A percentile compares a stretch with the other conserved stretches of the same genome.
Conservation (phyloP, 2,888 invertebrate species). For the Epinotia bilunana region DNA sequence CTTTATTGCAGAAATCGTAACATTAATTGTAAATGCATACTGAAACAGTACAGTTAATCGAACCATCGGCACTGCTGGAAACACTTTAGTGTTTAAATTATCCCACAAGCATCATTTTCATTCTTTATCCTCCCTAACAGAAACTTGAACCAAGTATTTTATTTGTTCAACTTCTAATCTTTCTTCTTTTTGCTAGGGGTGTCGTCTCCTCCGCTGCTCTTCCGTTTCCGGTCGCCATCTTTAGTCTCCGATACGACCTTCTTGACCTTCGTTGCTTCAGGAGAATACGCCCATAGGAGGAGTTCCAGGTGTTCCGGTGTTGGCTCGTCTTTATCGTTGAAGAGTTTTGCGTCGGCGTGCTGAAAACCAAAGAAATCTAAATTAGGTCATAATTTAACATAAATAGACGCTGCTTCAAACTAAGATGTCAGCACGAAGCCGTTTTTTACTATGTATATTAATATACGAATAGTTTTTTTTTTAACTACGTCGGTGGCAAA, state of each 20-base stretch:
- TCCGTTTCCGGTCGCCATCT: conserved; percentile 60
- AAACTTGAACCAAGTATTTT: background rate
- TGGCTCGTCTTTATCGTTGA: conserved; percentile 87
- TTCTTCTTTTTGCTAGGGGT: conserved; percentile 67
- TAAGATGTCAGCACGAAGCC: no score
- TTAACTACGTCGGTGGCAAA: no score
- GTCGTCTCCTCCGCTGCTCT: conserved; percentile 66
- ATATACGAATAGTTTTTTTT: no score
- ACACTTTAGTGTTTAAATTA: background rate
- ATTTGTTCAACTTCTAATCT: conserved; percentile 53
- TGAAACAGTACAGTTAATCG: background rate
- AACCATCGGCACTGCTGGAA: background rate
- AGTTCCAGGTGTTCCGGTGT: conserved; percentile 87
- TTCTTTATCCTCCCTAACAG: background rate
- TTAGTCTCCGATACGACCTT: conserved; percentile 71
- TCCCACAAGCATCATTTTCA: background rate
- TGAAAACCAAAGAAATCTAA: conserved; percentile 64
- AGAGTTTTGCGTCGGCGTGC: conserved; percentile 85
- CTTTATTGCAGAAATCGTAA: conserved; percentile 15
- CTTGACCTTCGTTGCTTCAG: conserved; percentile 88
- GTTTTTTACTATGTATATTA: no score
- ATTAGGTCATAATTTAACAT: no score
- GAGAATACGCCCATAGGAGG: conserved; percentile 91
- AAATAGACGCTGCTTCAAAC: no score
- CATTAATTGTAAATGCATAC: conserved; percentile 7